Conservation (phyloP, 1,140 invertebrate species). For the Ips typographus region DNA sequence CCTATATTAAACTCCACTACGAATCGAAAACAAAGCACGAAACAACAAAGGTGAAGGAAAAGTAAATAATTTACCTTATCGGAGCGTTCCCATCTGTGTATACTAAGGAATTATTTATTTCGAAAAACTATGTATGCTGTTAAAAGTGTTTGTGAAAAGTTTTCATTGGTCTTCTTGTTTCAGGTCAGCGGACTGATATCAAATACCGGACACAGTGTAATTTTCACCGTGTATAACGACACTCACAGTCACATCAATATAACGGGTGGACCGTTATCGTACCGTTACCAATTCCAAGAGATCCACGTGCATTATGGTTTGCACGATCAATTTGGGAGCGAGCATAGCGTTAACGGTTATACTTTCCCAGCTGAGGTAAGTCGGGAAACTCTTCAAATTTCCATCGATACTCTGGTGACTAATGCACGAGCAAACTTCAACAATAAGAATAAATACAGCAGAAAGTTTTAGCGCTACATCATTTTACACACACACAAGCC, state of each 20-base stretch:
- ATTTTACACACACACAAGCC: conserved; percentile 17
- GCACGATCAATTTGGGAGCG: conserved; percentile 82
- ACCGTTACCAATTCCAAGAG: conserved; percentile 92
- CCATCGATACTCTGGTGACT: neutral
- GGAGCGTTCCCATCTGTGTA: conserved; percentile 5
- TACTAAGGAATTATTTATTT: conserved; percentile 10
- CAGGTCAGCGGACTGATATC: conserved; percentile 83
- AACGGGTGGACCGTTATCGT: conserved; percentile 89
- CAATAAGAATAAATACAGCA: conserved; percentile 7
- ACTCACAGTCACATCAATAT: conserved; percentile 85
- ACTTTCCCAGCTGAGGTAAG: conserved; percentile 90
- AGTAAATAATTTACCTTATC: conserved; percentile 7
- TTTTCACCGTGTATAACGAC: conserved; percentile 87
- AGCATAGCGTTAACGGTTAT: conserved; percentile 88
- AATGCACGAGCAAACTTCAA: neutral
- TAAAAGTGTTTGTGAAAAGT: neutral
- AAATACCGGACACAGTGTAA: conserved; percentile 93
- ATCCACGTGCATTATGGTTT: conserved; percentile 87
- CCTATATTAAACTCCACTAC: conserved; percentile 8
- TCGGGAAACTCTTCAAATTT: neutral
- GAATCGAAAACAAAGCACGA: neutral
- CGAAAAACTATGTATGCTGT: neutral
- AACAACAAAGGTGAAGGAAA: neutral
- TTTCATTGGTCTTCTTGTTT: conserved; percentile 22
- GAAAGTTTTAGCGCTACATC: conserved; percentile 22